Conservation (phyloP, 2,797 vertebrate species). For the Amphiprion clarkii region DNA sequence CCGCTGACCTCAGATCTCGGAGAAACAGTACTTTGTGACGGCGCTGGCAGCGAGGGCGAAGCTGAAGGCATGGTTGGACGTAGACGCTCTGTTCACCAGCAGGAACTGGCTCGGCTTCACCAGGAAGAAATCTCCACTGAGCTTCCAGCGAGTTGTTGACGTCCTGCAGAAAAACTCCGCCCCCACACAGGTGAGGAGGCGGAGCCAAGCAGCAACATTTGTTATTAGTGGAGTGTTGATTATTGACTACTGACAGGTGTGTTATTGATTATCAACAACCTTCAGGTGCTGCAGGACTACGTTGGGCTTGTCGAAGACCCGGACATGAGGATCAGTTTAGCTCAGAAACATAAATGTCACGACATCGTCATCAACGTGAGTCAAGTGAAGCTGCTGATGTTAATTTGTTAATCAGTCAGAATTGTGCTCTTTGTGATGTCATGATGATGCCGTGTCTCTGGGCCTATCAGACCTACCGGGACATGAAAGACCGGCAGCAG, state of each 20-base stretch:
- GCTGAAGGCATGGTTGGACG: constrained; percentile 93
- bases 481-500: constrained; percentile 94
- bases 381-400: not conserved
- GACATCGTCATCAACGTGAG: constrained; percentile 94
- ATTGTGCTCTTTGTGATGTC: not conserved
- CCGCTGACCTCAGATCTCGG: constrained; percentile 88
- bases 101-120: constrained; percentile 97
- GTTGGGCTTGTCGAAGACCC: constrained; percentile 91
- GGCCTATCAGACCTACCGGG: constrained; percentile 88
- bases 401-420: too few relatives aligned
- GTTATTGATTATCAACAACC: not conserved
- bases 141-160: constrained; percentile 94
- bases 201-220: not conserved
- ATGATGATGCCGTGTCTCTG: constrained; percentile 25
- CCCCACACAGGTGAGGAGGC: constrained; percentile 88
- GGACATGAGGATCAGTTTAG: constrained; percentile 89
- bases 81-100: constrained; percentile 92
- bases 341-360: constrained; percentile 96
- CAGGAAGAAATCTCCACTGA: constrained; percentile 92
- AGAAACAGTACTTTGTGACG: constrained; percentile 94
- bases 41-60: constrained; percentile 93
- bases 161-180: constrained; percentile 95
- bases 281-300: constrained; percentile 93
- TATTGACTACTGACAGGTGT: not conserved
- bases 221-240: constrained; percentile 32